Conservation (phyloP, 2,113 vertebrate species). For the Cinclus mexicanus region DNA sequence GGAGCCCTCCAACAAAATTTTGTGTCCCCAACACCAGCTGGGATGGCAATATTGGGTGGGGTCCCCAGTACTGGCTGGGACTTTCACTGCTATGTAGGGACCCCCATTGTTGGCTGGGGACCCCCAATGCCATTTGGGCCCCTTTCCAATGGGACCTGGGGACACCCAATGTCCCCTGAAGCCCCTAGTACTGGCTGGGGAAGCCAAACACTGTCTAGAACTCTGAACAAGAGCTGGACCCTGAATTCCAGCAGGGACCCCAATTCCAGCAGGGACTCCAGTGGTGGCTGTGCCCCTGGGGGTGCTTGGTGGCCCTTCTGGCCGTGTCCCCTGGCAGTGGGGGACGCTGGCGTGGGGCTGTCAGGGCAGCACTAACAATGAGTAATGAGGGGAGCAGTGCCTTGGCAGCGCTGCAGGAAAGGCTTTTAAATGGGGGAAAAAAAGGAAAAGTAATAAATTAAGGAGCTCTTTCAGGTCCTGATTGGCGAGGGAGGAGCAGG, state of each 20-base stretch:
- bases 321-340: neutral
- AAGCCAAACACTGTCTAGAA: rapidly evolving
- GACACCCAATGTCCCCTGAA: neutral
- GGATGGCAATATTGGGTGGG: neutral
- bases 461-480: neutral
- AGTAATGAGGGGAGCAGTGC: neutral
- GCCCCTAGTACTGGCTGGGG: rapidly evolving
- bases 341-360: neutral
- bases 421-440: neutral
- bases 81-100: neutral
- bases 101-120: neutral
- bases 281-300: rapidly evolving
- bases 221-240: neutral
- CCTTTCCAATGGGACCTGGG: neutral
- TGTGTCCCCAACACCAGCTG: neutral
- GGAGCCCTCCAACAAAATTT: neutral
- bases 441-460: neutral
- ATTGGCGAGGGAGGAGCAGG: rapidly evolving
- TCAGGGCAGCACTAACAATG: neutral
- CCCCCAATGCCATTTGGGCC: neutral
- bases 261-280: rapidly evolving
- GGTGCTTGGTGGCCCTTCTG: rapidly evolving
- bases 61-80: neutral
- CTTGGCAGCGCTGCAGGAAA: neutral
- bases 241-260: neutral